phyloP scores from a whole-genome alignment of 2,888 invertebrate genomes.

The Plagodis pulveraria region DNA sequence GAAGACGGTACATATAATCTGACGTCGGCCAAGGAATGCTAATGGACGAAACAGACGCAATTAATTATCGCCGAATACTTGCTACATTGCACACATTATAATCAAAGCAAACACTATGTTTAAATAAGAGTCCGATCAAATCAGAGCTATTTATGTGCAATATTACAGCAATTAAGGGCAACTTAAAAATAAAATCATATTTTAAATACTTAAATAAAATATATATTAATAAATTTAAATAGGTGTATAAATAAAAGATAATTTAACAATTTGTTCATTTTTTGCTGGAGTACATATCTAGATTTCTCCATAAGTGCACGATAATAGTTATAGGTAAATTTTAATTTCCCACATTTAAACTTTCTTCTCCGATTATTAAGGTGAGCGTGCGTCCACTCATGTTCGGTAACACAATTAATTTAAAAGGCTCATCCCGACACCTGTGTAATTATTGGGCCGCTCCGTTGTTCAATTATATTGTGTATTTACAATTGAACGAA shows the following conservation, averaged over 20 bases:
- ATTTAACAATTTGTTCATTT: conserved; percentile 8
- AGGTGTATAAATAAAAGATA: too few relatives aligned
- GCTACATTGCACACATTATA: conserved; percentile 36
- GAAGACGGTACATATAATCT: conserved; percentile 66
- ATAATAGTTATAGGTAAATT: conserved; percentile 32
- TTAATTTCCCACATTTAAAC: conserved; percentile 35
- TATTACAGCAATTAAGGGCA: too few relatives aligned
- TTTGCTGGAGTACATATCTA: conserved; percentile 12
- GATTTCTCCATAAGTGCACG: conserved; percentile 29
- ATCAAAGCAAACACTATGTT: conserved; percentile 25
- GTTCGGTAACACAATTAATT: conserved; percentile 59
- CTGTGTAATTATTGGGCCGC: conserved; percentile 55
- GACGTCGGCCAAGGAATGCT: conserved; percentile 63
- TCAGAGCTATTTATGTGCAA: too few relatives aligned
- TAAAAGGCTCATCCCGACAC: conserved; percentile 53
- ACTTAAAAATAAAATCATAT: too few relatives aligned
- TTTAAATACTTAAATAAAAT: too few relatives aligned
- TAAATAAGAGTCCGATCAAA: background rate
- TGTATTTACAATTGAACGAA: conserved; percentile 61
- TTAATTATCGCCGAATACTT: conserved; percentile 59
- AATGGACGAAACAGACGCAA: conserved; percentile 64
- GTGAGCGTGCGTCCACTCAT: conserved; percentile 41
- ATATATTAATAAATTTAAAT: too few relatives aligned
- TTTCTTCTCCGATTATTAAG: conserved; percentile 43
- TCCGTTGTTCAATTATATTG: conserved; percentile 56